Evolutionary conservation across 2,113 vertebrate genomes (phyloP), one percentile per base, ranked within the genome.

Genomic region (Calyptomena viridis): DNA sequence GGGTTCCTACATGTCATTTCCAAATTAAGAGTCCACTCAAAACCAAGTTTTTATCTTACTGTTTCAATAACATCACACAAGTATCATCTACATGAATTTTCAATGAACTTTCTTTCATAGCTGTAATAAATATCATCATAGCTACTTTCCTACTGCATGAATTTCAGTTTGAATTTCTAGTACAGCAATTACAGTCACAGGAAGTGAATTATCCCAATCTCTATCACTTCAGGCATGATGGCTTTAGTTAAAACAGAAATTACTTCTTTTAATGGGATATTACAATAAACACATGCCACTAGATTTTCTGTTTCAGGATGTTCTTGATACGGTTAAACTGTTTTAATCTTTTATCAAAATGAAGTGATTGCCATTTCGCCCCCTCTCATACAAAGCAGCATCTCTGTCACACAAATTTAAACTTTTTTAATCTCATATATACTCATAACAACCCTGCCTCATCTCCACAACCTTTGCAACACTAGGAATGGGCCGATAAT

Each of bases 281-380:
- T 88, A 50, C 47, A 94, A 64, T 92, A 91, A 95, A 82, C 84
- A 95, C 40, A 33, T 63, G 50, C 56, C 49, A 55, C 35, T 80
- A 90, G n/a, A 58, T 66, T 87, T 79, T 93, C 66, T 90, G 69
- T 82, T 86, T 90, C 40, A 82, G 53, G 19, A 60, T 80, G 37
- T 55, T 95, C 84, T 88, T 67, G 33, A 59, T 72, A 69, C n/a
- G 64, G 72, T 84, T 93, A 62, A 84, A 90, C 80, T 53, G 31
- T 53, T 97, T 89, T 91, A 60, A 64, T 84, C 89, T 63, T 86
- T 66, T 91, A 85, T 89, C 88, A 96, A 76, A 96, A 92, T 47
- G 24, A 95, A 92, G 33, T 28, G 30, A 90, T 55, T 62, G 9
- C 22, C 63, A 77, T 78, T 67, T 77, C 79, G 76, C 9, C 8